Percentiles rank a stretch among this genome's conserved stretches.
phyloP scores from a whole-genome alignment of 2,113 vertebrate genomes.

The Eublepharis macularius region DNA sequence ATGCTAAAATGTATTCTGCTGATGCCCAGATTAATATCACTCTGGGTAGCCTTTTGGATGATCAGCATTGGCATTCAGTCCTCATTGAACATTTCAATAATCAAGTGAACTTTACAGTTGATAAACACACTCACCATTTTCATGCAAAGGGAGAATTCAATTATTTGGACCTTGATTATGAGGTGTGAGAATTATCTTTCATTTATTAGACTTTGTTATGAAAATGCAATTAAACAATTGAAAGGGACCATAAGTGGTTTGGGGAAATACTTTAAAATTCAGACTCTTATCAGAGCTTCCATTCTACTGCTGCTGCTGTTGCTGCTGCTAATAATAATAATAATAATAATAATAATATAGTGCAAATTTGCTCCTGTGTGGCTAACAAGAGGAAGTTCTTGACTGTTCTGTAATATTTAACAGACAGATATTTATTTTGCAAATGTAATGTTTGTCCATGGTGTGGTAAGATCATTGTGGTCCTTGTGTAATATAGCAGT shows the following conservation, averaged over 20 bases:
- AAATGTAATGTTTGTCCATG: not conserved
- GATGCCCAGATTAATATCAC: slow-evolving; percentile 71
- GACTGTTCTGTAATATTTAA: not conserved
- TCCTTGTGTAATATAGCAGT: not conserved
- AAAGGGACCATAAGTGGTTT: not conserved
- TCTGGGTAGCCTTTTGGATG: slow-evolving; percentile 90
- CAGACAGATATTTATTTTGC: not conserved
- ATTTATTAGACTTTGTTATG: slow-evolving; percentile 34
- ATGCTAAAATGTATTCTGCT: slow-evolving; percentile 63
- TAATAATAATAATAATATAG: too few species aligned
- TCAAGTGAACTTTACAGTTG: slow-evolving; percentile 91
- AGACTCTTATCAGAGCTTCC: not conserved
- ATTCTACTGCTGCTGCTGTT: too few species aligned
- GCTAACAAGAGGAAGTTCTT: not conserved
- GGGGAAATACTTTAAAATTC: slow-evolving; percentile 1
- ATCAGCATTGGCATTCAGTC: slow-evolving; percentile 92
- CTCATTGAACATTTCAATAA: slow-evolving; percentile 80
- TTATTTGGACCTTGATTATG: slow-evolving; percentile 83
- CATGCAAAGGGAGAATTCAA: slow-evolving; percentile 77
- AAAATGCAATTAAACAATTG: not conserved
- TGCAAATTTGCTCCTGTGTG: not conserved
- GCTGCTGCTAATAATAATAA: too few species aligned
- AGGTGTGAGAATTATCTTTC: slow-evolving; percentile 82
- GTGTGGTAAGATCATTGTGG: not conserved
- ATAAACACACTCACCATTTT: slow-evolving; percentile 82